Evolutionary conservation across 2,113 vertebrate genomes (phyloP).

Genomic region (Cavia porcellus): DNA sequence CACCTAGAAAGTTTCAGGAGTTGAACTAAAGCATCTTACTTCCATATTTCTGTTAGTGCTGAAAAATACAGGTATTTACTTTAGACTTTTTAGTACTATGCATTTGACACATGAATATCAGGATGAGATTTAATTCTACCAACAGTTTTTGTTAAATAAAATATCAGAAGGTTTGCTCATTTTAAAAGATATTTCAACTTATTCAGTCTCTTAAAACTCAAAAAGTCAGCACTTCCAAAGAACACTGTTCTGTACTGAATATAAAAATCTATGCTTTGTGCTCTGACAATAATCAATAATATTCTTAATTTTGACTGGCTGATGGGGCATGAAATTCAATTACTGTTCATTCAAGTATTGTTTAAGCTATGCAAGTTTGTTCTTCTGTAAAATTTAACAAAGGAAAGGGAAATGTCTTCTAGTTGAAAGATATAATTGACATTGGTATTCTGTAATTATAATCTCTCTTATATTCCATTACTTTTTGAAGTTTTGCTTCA

Average conservation of each 20-base stretch:
- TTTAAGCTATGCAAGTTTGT: slow-evolving; percentile 49
- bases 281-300: slow-evolving; percentile 51
- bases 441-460: slow-evolving; percentile 63
- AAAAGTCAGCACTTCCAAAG: not conserved
- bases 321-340: slow-evolving; percentile 74
- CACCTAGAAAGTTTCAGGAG: not conserved
- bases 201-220: slow-evolving; percentile 19
- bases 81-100: not conserved
- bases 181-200: slow-evolving; percentile 46
- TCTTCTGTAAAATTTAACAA: slow-evolving; percentile 68
- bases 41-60: not conserved
- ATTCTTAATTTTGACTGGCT: slow-evolving; percentile 67
- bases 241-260: slow-evolving; percentile 8
- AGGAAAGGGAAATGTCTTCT: slow-evolving; percentile 48
- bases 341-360: slow-evolving; percentile 67
- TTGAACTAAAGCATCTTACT: not conserved
- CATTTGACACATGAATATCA: not conserved
- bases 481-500: slow-evolving; percentile 25
- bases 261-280: slow-evolving; percentile 52
- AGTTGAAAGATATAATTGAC: slow-evolving; percentile 36
- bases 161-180: not conserved
- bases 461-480: slow-evolving; percentile 10
- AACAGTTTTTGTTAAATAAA: not conserved
- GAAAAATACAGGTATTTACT: not conserved
- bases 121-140: not conserved